Conservation (phyloP, 2,888 invertebrate genomes). For the Thelaira solivaga region DNA sequence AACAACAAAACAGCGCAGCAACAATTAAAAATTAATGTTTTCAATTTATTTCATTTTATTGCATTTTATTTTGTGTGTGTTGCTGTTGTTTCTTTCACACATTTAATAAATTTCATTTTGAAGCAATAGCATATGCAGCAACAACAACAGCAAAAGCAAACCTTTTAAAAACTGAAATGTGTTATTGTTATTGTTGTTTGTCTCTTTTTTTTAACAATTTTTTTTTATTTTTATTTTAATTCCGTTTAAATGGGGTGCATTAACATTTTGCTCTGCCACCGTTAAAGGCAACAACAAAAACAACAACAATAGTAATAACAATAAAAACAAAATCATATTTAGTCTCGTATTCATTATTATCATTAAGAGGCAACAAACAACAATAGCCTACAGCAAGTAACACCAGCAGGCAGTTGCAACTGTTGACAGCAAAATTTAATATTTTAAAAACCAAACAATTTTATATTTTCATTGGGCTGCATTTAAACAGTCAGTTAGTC, state of each 20-base stretch:
- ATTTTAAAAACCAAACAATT: not conserved
- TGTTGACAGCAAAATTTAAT: not conserved
- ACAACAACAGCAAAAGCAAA: slow-evolving; percentile 7
- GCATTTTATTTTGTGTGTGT: no score
- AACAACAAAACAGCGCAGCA: not conserved
- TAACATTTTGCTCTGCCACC: slow-evolving; percentile 57
- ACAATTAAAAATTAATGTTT: slow-evolving; percentile 5
- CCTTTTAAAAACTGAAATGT: slow-evolving; percentile 19
- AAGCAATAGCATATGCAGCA: no score
- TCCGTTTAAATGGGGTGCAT: slow-evolving; percentile 55
- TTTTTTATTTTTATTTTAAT: slow-evolving; percentile 39
- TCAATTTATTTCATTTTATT: no score
- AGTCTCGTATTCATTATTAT: not conserved
- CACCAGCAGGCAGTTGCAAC: not conserved
- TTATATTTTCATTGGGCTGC: slow-evolving; percentile 1
- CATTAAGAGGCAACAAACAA: slow-evolving; percentile 14
- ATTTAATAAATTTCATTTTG: slow-evolving; percentile 33
- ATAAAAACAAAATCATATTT: no score
- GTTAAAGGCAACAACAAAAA: slow-evolving; percentile 34
- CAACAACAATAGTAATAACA: slow-evolving; percentile 1
- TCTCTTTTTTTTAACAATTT: slow-evolving; percentile 10
- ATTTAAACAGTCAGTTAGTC: not conserved
- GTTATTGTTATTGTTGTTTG: slow-evolving; percentile 31
- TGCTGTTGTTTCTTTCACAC: slow-evolving; percentile 4
- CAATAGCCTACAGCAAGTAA: slow-evolving; percentile 14